Percentiles rank a stretch among this genome's conserved stretches.
These are phyloP conservation scores for Ferdinandea cuprea DNA, from an alignment of 2,888 invertebrate genomes.

Conservation along the genomic window DNA sequence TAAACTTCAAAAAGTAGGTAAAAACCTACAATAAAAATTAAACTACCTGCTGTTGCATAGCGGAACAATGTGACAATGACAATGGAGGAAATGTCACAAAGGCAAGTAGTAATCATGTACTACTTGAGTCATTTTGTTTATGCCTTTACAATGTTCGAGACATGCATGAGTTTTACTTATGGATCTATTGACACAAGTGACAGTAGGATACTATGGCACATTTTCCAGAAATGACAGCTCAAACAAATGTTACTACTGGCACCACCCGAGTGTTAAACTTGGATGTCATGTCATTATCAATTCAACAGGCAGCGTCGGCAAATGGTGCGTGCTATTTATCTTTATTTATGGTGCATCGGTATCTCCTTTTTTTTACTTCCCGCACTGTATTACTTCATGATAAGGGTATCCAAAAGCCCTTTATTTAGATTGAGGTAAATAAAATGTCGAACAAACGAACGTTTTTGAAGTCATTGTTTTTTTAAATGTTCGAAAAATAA, in stretches of 20 bases:
- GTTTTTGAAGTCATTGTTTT: no score
- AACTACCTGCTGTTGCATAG: constrained; percentile 1
- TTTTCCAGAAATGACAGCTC: not conserved
- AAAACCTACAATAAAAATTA: not conserved
- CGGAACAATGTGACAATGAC: constrained; percentile 6
- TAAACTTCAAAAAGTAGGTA: not conserved
- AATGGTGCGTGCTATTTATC: constrained; percentile 17
- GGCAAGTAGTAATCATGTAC: not conserved
- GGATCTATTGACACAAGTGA: constrained; percentile 13
- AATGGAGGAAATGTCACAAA: not conserved
- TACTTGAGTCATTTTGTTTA: not conserved
- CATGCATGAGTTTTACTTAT: not conserved
- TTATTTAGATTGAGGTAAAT: no score
- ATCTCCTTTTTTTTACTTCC: no score
- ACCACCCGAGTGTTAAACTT: not conserved
- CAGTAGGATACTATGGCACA: constrained; percentile 6
- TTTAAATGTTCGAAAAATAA: no score
- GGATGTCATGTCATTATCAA: constrained; percentile 38
- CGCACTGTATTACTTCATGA: no score
- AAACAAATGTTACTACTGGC: not conserved
- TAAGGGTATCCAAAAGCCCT: no score
- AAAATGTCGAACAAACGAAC: no score
- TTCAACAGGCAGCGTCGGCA: constrained; percentile 32
- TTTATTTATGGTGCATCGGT: no score
- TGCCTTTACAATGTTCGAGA: constrained; percentile 1